Conservation (phyloP, 2,888 invertebrate genomes). For the Pseudococcus viburni region DNA sequence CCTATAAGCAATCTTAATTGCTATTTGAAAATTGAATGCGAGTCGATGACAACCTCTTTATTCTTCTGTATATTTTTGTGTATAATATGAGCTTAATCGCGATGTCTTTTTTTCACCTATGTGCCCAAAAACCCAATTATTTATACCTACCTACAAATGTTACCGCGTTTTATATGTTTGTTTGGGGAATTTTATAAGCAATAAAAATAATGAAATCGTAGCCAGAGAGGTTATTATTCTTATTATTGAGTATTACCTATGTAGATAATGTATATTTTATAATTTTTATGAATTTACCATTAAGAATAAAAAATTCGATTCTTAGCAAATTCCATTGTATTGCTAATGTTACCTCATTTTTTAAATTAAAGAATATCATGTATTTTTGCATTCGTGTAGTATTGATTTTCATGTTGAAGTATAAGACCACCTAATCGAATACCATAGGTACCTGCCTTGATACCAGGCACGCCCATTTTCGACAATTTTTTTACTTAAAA, state of each 20-base stretch:
- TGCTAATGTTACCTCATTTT: slow-evolving; percentile 45
- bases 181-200: background rate
- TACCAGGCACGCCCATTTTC: no score
- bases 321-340: background rate
- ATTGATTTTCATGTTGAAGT: no score
- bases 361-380: background rate
- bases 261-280: background rate
- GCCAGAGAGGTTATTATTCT: background rate
- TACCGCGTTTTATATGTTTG: background rate
- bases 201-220: background rate
- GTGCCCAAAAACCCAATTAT: background rate
- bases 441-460: no score
- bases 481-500: no score
- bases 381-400: no score
- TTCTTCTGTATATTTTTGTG: background rate
- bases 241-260: background rate
- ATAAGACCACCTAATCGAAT: no score
- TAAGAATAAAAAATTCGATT: background rate
- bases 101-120: background rate
- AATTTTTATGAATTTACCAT: no score
- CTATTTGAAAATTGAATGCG: no score
- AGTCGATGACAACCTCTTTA: background rate
- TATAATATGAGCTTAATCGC: background rate
- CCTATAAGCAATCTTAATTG: no score
- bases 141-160: background rate